Percentiles rank a stretch among this genome's conserved stretches.
Evolutionary conservation across 2,797 vertebrate genomes (phyloP).

Genomic region (Pagetopsis macropterus): DNA sequence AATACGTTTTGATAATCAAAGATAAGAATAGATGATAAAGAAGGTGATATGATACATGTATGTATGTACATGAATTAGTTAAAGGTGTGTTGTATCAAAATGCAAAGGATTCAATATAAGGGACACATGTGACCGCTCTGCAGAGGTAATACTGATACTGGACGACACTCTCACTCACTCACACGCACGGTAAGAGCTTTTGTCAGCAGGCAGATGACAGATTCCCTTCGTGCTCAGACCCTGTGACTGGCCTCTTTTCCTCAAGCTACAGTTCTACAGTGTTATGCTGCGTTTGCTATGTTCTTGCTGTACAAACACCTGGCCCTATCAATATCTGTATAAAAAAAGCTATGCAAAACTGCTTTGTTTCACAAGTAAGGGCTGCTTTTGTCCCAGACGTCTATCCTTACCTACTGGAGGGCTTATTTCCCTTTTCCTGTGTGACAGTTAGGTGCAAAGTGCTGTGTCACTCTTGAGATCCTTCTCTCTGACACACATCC

Average conservation of each 20-base stretch:
- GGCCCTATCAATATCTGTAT: neutral
- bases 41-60: neutral
- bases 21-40: neutral
- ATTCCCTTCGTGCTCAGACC: constrained; percentile 3
- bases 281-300: neutral
- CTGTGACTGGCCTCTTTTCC: constrained; percentile 2
- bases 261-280: neutral
- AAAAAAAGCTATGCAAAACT: neutral
- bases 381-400: neutral
- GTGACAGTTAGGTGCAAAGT: neutral
- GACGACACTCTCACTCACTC: too few relatives aligned
- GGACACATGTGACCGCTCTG: constrained; percentile 34
- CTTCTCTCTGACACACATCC: constrained; percentile 36
- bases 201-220: constrained; percentile 28
- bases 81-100: constrained; percentile 38
- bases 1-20: neutral
- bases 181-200: constrained; percentile 1
- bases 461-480: constrained; percentile 61
- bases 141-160: constrained; percentile 19
- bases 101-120: constrained; percentile 32
- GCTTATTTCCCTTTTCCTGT: constrained; percentile 7
- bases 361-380: neutral
- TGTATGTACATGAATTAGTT: constrained; percentile 46
- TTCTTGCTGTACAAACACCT: neutral
- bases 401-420: neutral